These are phyloP conservation scores for Athalia rosae DNA, from an alignment of 2,888 invertebrate species.

Conservation along the genomic window DNA sequence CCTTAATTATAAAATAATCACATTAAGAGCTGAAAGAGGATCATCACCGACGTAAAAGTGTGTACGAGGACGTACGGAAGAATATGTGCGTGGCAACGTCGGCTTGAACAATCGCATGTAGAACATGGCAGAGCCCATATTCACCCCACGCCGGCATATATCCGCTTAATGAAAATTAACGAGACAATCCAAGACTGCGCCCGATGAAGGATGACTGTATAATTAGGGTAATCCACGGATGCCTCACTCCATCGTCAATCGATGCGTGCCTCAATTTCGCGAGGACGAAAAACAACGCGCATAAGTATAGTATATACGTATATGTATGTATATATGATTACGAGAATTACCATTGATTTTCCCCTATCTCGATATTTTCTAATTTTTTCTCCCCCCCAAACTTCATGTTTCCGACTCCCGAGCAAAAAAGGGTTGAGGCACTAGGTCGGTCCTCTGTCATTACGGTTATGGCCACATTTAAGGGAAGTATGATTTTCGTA, in stretches of 20 bases:
- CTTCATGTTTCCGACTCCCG: not conserved
- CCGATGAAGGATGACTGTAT: slow-evolving; percentile 13
- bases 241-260: slow-evolving; percentile 9
- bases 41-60: not conserved
- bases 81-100: too few relatives aligned
- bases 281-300: too few relatives aligned
- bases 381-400: not conserved
- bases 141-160: slow-evolving; percentile 59
- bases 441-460: slow-evolving; percentile 43
- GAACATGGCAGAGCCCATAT: slow-evolving; percentile 63
- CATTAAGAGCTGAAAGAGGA: slow-evolving; percentile 39
- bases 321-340: too few relatives aligned
- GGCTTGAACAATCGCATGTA: slow-evolving; percentile 63
- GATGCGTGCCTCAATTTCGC: not conserved
- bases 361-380: not conserved
- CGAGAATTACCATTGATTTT: too few relatives aligned
- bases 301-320: too few relatives aligned
- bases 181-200: slow-evolving; percentile 62
- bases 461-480: slow-evolving; percentile 39
- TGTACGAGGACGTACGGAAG: not conserved
- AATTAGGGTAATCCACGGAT: slow-evolving; percentile 24
- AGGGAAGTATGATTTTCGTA: slow-evolving; percentile 47
- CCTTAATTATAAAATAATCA: slow-evolving; percentile 67
- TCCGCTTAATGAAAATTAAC: slow-evolving; percentile 71
- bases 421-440: slow-evolving; percentile 3